These are phyloP conservation scores for Petrosia ficiformis DNA, from an alignment of 37 sponge, comb jelly and placozoan species.

Conservation along the genomic window DNA sequence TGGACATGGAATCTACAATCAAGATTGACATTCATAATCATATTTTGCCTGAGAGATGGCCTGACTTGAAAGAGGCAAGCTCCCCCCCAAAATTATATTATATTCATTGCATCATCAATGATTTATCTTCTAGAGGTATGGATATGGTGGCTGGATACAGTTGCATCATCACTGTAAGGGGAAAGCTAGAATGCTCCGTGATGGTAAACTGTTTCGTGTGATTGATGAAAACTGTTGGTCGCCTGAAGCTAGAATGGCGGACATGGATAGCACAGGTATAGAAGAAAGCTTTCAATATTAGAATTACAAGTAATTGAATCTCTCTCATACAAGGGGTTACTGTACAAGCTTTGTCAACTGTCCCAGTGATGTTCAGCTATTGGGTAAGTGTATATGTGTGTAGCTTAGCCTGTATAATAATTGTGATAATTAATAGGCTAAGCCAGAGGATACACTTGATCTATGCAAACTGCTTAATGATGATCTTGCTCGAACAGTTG, in stretches of 20 bases:
- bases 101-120: background rate
- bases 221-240: constrained; percentile 89
- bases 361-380: constrained; percentile 95
- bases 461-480: constrained; percentile 79
- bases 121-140: constrained; percentile 52
- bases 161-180: constrained; percentile 89
- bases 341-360: constrained; percentile 87
- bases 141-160: constrained; percentile 95
- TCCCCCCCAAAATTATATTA: too few species aligned
- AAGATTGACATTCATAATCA: constrained; percentile 88
- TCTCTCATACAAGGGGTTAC: constrained; percentile 77
- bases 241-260: constrained; percentile 63
- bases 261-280: constrained; percentile 87
- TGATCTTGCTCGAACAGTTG: constrained; percentile 74
- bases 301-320: too few species aligned
- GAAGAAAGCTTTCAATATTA: too few species aligned
- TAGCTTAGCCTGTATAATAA: background rate
- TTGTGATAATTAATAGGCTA: constrained; percentile 51
- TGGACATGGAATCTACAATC: too few species aligned
- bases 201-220: constrained; percentile 84
- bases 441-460: constrained; percentile 88
- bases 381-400: constrained; percentile 58
- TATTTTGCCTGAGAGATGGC: constrained; percentile 87
- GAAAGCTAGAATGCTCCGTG: constrained; percentile 86
- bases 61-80: constrained; percentile 86